phyloP scores from a whole-genome alignment of 2,888 invertebrate species.

The Polietes domitor region DNA sequence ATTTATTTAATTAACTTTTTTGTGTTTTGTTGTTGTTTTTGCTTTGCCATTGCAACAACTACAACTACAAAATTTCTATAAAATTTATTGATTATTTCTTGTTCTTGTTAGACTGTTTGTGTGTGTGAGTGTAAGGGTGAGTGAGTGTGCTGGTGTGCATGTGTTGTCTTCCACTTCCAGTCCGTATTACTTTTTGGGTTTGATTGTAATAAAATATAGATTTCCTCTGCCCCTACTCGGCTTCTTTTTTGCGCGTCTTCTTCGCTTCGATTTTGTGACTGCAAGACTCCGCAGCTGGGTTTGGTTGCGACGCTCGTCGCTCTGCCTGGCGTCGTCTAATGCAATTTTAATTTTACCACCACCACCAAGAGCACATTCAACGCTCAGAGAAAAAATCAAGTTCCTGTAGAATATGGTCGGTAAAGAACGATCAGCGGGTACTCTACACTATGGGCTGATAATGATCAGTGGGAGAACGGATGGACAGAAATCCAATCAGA shows the following conservation, averaged over 20 bases:
- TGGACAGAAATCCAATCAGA: too few relatives aligned
- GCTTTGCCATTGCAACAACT: constrained; percentile 56
- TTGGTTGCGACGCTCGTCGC: constrained; percentile 38
- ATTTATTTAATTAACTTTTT: constrained; percentile 69
- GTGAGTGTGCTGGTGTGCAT: constrained; percentile 3
- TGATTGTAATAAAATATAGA: constrained; percentile 59
- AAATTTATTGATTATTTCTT: constrained; percentile 69
- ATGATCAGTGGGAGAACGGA: too few relatives aligned
- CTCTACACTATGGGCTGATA: not conserved
- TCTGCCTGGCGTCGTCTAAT: constrained; percentile 61
- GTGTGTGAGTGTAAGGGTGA: constrained; percentile 4
- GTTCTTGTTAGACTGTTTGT: constrained; percentile 28
- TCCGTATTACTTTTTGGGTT: constrained; percentile 63
- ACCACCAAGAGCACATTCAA: constrained; percentile 37
- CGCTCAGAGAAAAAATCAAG: constrained; percentile 38
- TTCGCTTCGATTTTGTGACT: constrained; percentile 25
- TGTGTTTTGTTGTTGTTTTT: constrained; percentile 26
- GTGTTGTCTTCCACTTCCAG: constrained; percentile 48
- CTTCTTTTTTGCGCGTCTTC: not conserved
- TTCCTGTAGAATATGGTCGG: not conserved
- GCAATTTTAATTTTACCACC: constrained; percentile 63
- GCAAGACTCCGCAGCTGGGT: constrained; percentile 39
- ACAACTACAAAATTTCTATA: constrained; percentile 66
- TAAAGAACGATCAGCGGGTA: not conserved
- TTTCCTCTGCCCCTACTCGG: constrained; percentile 50